phyloP scores from a whole-genome alignment of 2,888 invertebrate species.

The Microctonus brassicae region DNA sequence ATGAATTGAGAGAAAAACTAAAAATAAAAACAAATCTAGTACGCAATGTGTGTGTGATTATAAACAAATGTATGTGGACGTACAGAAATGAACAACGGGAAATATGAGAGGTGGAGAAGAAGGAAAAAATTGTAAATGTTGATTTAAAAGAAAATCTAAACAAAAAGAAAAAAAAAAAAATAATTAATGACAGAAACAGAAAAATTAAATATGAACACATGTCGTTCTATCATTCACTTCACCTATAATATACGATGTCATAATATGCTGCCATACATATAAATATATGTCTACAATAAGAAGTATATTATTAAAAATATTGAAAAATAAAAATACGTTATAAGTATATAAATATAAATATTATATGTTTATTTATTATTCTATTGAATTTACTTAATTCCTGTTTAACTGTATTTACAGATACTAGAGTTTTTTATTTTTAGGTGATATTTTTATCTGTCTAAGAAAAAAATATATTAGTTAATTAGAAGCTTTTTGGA shows the following conservation, averaged over 20 bases:
- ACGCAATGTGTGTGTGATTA: not conserved
- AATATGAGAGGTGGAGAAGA: not conserved
- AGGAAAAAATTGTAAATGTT: conserved; percentile 27
- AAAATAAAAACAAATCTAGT: conserved; percentile 1
- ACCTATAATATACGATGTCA: conserved; percentile 68
- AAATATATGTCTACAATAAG: conserved; percentile 69
- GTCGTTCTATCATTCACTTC: conserved; percentile 66
- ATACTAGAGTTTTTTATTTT: too few relatives aligned
- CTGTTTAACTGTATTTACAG: not conserved
- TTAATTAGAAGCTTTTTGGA: too few relatives aligned
- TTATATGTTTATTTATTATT: not conserved
- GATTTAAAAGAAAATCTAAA: conserved; percentile 27
- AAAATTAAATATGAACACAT: too few relatives aligned
- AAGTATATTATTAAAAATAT: conserved; percentile 63
- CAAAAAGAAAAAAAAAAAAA: conserved; percentile 35
- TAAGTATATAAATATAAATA: conserved; percentile 50
- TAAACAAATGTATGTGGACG: conserved; percentile 11
- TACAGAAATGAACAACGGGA: conserved; percentile 21
- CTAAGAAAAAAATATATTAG: too few relatives aligned
- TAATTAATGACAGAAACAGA: conserved; percentile 42
- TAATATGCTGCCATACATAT: conserved; percentile 69
- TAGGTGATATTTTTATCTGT: too few relatives aligned
- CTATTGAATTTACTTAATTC: not conserved
- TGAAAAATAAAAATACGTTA: conserved; percentile 61
- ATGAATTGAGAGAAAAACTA: not conserved